Percentiles rank a stretch among this genome's conserved stretches.
Conservation (phyloP, 2,797 vertebrate species). For the Amniataba percoides region DNA sequence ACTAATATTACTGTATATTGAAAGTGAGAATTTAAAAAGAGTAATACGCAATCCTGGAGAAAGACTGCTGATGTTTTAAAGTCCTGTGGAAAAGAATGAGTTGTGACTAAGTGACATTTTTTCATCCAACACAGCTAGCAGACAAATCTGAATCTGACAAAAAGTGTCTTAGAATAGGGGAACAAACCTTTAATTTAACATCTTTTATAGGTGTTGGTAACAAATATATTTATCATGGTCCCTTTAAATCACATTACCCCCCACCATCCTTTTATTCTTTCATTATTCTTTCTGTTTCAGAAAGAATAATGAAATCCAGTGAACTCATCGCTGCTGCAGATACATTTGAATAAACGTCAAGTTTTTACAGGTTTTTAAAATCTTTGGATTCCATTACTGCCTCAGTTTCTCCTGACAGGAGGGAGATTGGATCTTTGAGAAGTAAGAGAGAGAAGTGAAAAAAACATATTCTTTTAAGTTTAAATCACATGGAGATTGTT, state of each 20-base stretch:
- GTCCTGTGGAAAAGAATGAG: too few species aligned
- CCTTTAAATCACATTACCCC: not conserved
- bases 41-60: too few species aligned
- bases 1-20: not conserved
- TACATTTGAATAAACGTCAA: slow-evolving; percentile 13
- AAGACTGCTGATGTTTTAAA: too few species aligned
- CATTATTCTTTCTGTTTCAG: slow-evolving; percentile 19
- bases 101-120: too few species aligned
- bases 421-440: slow-evolving; percentile 14
- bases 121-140: too few species aligned
- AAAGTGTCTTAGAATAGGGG: too few species aligned
- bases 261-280: not conserved
- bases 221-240: not conserved
- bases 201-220: too few species aligned
- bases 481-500: not conserved
- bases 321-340: slow-evolving; percentile 15
- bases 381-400: slow-evolving; percentile 13
- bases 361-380: not conserved
- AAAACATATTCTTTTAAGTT: not conserved
- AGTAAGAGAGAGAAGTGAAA: not conserved
- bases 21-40: not conserved
- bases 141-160: too few species aligned
- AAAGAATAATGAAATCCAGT: slow-evolving; percentile 28
- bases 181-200: too few species aligned
- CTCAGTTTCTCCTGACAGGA: not conserved